Evolutionary conservation across 2,113 vertebrate species (phyloP), one percentile per base, ranked within the genome.

Genomic region (Sylvietta virens): DNA sequence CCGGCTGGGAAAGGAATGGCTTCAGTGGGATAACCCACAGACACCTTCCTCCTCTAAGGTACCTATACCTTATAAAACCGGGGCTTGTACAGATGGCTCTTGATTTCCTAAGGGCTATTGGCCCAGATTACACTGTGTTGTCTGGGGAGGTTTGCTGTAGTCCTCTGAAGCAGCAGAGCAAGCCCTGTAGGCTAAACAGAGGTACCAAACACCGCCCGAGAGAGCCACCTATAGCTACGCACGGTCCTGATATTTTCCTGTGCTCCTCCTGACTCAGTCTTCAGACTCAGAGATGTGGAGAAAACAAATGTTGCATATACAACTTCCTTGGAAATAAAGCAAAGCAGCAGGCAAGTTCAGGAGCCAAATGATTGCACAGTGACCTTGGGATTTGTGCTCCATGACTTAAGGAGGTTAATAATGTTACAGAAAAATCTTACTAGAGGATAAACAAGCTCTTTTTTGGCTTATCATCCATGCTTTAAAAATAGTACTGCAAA

Each of bases 381-480:
- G 94, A 98, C 96, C 95, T 95, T 95, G 96, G 71, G 42, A 90
- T 72, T 86, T 89, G 93, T 76, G 85, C 88, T 81, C 48, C 78
- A 42, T 92, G 71, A 79, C 93, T 93, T 73, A 54, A 78, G 90
- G 95, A 95, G 69, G 86, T 85, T 91, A 94, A 96, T 71, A 90
- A 92, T 24, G 86, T 85, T 91, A 60, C 67, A 85, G 66, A 93
- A 96, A 94, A 79, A 74, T 61, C 53, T 88, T 92, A 81, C n/a
- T 86, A 71, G 48, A 86, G 30, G 66, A 92, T 92, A 90, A 94
- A 28, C 82, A 93, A 88, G 39, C 17, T 78, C 15, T 60, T 83
- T 91, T 82, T 77, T 88, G 64, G 62, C 74, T 81, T 64, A 76
- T 66, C 16, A 64, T 54, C 40, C 18, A 16, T 48, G 30, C 26